Evolutionary conservation across 2,888 invertebrate genomes (phyloP).

Genomic region (Aspidapion aeneum): DNA sequence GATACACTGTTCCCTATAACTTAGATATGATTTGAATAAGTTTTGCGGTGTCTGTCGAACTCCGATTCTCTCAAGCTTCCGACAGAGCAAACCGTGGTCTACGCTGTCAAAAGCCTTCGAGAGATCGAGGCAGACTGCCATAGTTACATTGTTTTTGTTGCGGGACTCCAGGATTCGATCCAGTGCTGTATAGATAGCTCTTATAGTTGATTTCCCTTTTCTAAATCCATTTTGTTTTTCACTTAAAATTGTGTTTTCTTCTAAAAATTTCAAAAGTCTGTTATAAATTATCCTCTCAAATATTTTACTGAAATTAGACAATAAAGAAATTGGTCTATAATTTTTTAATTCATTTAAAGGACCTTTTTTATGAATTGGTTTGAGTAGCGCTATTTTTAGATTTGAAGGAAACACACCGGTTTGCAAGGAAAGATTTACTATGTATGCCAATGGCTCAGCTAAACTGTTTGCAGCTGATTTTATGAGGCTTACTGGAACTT

Average conservation of each 20-base stretch:
- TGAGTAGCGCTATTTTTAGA: background rate
- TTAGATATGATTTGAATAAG: background rate
- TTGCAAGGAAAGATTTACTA: constrained; percentile 5
- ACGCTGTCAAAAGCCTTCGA: background rate
- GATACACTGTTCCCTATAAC: background rate
- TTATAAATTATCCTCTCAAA: background rate
- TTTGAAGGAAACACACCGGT: background rate
- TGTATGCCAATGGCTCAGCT: background rate
- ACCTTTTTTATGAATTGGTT: background rate
- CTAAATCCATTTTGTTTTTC: background rate
- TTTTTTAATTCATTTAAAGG: background rate
- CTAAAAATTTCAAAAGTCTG: background rate
- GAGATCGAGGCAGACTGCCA: background rate
- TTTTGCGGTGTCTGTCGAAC: background rate
- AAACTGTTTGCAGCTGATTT: background rate
- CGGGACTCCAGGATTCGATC: background rate
- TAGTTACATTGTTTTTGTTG: background rate
- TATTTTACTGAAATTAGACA: background rate
- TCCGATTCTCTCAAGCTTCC: background rate
- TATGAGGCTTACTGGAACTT: background rate
- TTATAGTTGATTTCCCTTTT: background rate
- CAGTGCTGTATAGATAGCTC: background rate
- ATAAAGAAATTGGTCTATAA: background rate
- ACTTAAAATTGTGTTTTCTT: background rate
- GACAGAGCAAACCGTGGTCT: background rate